Percentiles rank a stretch among this genome's conserved stretches.
Conservation (phyloP, 2,888 invertebrate genomes). For the Rotaria macrura region DNA sequence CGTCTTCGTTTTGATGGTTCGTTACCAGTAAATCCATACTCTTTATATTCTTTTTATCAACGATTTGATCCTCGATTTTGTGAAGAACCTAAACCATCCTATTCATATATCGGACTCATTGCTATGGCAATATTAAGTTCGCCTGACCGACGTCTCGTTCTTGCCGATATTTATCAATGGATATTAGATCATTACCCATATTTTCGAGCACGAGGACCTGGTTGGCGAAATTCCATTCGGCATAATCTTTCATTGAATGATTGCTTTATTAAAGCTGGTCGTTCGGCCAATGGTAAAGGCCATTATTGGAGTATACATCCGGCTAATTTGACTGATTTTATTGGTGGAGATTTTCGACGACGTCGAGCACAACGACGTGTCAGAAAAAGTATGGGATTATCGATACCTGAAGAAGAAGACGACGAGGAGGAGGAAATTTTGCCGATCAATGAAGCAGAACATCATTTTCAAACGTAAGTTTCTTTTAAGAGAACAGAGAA, state of each 20-base stretch:
- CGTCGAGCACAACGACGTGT: conserved; percentile 54
- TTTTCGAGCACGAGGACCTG: conserved; percentile 81
- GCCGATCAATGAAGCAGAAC: not conserved
- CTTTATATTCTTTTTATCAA: not conserved
- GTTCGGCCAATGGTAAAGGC: conserved; percentile 71
- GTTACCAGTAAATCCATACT: not conserved
- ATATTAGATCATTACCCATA: conserved; percentile 92
- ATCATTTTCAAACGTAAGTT: not conserved
- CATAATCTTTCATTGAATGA: conserved; percentile 69
- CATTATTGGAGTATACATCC: conserved; percentile 99
- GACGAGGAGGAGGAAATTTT: conserved; percentile 56
- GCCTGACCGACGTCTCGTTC: conserved; percentile 78
- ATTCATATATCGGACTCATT: conserved; percentile 92
- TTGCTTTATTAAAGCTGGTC: conserved; percentile 33
- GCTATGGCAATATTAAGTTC: conserved; percentile 92
- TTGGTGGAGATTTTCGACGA: conserved; percentile 85
- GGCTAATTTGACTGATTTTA: conserved; percentile 89
- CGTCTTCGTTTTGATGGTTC: not conserved
- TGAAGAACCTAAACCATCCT: conserved; percentile 67
- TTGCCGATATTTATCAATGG: conserved; percentile 94
- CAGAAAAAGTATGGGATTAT: conserved; percentile 88
- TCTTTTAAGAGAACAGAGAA: not conserved
- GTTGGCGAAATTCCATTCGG: conserved; percentile 92
- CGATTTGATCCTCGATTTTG: not conserved
- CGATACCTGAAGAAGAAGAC: conserved; percentile 80